Evolutionary conservation across 1,140 invertebrate species (phyloP), one percentile per base, ranked within the genome.

Genomic region (Zaprionus ghesquierei): DNA sequence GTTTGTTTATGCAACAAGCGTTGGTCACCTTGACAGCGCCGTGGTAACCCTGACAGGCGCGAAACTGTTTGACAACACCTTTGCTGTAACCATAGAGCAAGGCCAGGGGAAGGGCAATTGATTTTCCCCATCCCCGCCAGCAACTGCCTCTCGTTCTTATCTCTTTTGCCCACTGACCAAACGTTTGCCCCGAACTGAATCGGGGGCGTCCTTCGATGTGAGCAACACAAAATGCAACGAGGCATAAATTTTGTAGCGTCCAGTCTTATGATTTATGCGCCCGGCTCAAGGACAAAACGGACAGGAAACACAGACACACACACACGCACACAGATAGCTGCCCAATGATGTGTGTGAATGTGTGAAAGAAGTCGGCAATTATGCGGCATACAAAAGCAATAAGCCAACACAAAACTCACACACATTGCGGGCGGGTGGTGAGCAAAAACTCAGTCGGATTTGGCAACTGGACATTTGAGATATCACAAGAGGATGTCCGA

Each of bases 311-410:
- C 22, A 13, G 20, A 51, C 49, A 70, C 69, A 71, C 50, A 41
- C 55, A 41, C 5, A 55, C 38, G 64, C 62, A 23, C 41, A 33
- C 29, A 62, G 41, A 70, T 25, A 23, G 44, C 22, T 62, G 60
- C 38, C 53, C 78, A 86, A 81, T 86, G 74, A 87, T 81, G 75
- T 60, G 60, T 66, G 60, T 65, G 74, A 73, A 54, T 69, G 75
- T 74, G 71, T 71, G 69, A 86, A 86, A 86, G 84, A 87, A 87
- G 82, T 78, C 82, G 82, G 82, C 82, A 87, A 86, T 86, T 86
- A 86, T 86, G 82, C 82, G 84, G 79, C 82, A 86, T 87, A 82
- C 75, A 86, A 86, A 82, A 87, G 81, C 82, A 86, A 86, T 86
- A 86, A 86, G 82, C 81, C 82, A 86, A 86, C 6, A 29, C 81